Percentiles rank a stretch among this genome's conserved stretches.
Evolutionary conservation across 2,888 invertebrate genomes (phyloP).

Genomic region (Melanostoma scalare): DNA sequence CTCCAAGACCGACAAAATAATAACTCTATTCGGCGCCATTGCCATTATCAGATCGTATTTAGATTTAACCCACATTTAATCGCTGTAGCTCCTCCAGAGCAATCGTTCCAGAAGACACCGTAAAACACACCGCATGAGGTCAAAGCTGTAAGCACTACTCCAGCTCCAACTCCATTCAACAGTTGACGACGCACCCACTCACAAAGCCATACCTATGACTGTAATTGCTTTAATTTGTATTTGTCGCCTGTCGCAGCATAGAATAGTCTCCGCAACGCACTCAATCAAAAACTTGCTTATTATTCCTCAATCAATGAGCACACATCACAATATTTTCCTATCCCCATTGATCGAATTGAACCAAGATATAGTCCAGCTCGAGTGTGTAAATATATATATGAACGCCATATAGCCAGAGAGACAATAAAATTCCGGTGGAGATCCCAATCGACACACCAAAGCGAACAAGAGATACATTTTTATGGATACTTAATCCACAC

Average conservation of each 20-base stretch:
- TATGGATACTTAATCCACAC: constrained; percentile 73
- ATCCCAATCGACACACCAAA: constrained; percentile 64
- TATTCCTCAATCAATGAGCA: constrained; percentile 67
- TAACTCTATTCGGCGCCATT: constrained; percentile 70
- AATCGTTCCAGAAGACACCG: constrained; percentile 34
- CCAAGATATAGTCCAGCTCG: neutral
- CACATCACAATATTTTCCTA: constrained; percentile 66
- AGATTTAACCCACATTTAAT: constrained; percentile 71
- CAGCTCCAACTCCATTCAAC: constrained; percentile 26
- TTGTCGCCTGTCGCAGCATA: constrained; percentile 67
- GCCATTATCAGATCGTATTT: constrained; percentile 68
- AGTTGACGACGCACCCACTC: constrained; percentile 55
- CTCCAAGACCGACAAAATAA: constrained; percentile 8
- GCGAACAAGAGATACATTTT: constrained; percentile 70
- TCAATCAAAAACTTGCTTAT: constrained; percentile 68
- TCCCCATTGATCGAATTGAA: constrained; percentile 61
- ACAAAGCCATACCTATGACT: constrained; percentile 41
- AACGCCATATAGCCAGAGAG: constrained; percentile 45
- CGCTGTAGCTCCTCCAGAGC: constrained; percentile 36
- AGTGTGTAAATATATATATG: constrained; percentile 8
- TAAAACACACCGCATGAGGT: constrained; percentile 63
- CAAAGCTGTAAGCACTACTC: constrained; percentile 38
- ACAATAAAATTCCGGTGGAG: constrained; percentile 71
- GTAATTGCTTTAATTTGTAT: constrained; percentile 72
- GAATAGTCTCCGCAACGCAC: constrained; percentile 51